These are phyloP conservation scores for Sebastiscus tertius DNA, from an alignment of 2,797 vertebrate species.

Conservation along the genomic window DNA sequence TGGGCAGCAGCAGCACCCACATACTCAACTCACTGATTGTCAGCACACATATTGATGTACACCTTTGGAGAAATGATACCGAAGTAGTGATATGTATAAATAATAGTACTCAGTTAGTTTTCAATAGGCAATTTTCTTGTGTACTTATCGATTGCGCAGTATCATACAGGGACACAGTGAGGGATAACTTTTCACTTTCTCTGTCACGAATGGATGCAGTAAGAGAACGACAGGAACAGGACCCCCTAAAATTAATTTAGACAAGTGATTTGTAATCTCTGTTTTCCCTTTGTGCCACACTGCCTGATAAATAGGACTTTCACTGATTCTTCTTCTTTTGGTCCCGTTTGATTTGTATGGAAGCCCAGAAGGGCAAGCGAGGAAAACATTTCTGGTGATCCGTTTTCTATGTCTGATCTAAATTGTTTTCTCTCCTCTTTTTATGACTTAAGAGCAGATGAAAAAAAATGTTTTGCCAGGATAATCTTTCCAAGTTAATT, in stretches of 20 bases:
- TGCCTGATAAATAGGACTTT: not conserved
- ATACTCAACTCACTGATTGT: constrained; percentile 71
- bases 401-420: no score
- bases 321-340: constrained; percentile 5
- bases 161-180: not conserved
- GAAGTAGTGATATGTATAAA: constrained; percentile 48
- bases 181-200: not conserved
- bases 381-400: no score
- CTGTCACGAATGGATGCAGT: not conserved
- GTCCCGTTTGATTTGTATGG: constrained; percentile 36
- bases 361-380: no score
- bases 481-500: no score
- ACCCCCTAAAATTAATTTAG: constrained; percentile 51
- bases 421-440: no score
- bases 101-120: constrained; percentile 2
- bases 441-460: no score
- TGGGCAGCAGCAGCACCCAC: constrained; percentile 1
- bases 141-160: not conserved
- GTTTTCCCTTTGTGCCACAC: constrained; percentile 15
- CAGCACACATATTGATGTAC: constrained; percentile 66
- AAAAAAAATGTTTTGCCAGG: no score
- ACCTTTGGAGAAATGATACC: constrained; percentile 59
- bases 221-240: constrained; percentile 14
- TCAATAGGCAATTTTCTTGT: not conserved
- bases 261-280: not conserved